These are phyloP conservation scores for Selenia dentaria DNA, from an alignment of 2,888 invertebrate genomes.

Conservation along the genomic window DNA sequence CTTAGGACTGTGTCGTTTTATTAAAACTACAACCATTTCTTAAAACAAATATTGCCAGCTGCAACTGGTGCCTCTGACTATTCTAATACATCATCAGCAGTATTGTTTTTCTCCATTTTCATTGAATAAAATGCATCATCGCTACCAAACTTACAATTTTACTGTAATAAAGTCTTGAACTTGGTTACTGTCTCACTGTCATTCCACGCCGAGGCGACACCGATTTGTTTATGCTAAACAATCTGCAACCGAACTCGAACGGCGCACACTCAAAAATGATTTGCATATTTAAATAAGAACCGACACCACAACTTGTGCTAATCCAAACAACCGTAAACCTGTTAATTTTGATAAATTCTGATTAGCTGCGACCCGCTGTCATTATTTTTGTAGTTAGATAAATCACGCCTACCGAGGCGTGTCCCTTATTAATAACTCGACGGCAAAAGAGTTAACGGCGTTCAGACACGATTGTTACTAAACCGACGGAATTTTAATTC, in stretches of 20 bases:
- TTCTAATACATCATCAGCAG: no score
- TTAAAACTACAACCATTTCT: no score
- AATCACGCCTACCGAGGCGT: conserved; percentile 62
- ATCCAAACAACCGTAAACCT: conserved; percentile 53
- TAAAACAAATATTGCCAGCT: no score
- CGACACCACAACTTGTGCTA: conserved; percentile 52
- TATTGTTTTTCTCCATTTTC: no score
- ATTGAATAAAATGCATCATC: no score
- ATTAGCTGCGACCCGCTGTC: conserved; percentile 52
- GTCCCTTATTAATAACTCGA: conserved; percentile 71
- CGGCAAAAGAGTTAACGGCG: conserved; percentile 70
- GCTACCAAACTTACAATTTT: no score
- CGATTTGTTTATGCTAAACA: conserved; percentile 75
- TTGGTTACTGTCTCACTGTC: not conserved
- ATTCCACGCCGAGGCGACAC: conserved; percentile 32
- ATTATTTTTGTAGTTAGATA: conserved; percentile 59
- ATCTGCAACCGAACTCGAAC: conserved; percentile 53
- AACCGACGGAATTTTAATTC: conserved; percentile 82
- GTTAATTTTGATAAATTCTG: conserved; percentile 67
- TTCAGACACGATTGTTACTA: conserved; percentile 77
- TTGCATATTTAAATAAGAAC: conserved; percentile 69
- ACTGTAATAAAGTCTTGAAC: not conserved
- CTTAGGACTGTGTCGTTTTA: no score
- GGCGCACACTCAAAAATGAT: conserved; percentile 67
- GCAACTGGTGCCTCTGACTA: no score